Conservation (phyloP, 2,797 vertebrate species). For the Apodemus agrarius region DNA sequence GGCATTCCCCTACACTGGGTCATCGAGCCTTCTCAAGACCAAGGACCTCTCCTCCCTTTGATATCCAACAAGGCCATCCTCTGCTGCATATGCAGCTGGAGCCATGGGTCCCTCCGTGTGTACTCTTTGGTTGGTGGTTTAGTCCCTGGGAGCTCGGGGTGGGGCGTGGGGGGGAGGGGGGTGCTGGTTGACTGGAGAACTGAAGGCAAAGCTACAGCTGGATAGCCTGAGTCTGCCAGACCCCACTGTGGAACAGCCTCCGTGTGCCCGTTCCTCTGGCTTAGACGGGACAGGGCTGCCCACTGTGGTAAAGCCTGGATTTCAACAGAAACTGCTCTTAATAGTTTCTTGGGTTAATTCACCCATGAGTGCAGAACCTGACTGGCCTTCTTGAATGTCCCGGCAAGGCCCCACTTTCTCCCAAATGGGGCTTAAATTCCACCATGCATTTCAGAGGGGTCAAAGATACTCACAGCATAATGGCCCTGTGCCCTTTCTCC, state of each 20-base stretch:
- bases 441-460: neutral
- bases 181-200: neutral
- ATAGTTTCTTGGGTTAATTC: neutral
- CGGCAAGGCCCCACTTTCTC: neutral
- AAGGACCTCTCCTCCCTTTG: no score
- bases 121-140: no score
- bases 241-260: neutral
- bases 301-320: neutral
- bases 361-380: neutral
- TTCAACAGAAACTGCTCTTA: neutral
- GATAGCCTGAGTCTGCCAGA: no score
- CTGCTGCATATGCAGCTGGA: no score
- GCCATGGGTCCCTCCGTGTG: no score
- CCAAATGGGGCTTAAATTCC: neutral
- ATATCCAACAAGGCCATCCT: no score
- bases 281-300: neutral
- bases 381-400: neutral
- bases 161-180: no score
- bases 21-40: no score
- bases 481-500: neutral
- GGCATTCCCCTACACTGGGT: no score
- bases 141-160: no score
- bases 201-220: neutral
- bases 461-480: neutral
- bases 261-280: neutral